Base-by-base conservation (phyloP, 2,888 invertebrate genomes). In the Eueremaeus valkanovi region DNA sequence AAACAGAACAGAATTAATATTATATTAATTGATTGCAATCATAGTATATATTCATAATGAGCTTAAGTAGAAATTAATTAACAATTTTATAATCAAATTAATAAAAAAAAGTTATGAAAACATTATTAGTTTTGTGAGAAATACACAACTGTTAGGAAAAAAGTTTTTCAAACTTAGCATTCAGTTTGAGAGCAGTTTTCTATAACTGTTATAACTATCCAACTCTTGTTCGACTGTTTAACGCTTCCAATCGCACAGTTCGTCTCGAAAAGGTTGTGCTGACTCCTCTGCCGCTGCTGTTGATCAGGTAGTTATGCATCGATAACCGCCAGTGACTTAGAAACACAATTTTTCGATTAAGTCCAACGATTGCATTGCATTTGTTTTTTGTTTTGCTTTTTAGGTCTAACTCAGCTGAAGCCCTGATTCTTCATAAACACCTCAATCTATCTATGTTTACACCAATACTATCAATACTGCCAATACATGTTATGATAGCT, bases 291-390 rank as follows among this genome's bases (percentile, higher is more conserved):
- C 55, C 27, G 55, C 9, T 3, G 24, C 29, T 58, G 21, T 51
- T 29, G 58, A 29, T 31, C 58, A 58, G 31, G 58, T 58, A 58
- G 58, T 70, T 70, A 70, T 70, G 70, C 70, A 70, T 70, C 70
- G 70, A 70, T 70, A 70, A 40, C 70, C 45, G 70, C 27, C 70
- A 27, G 42, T 70, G 70, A 70, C 70, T 70, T 70, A 70, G 42
- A 70, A 70, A 70, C 70, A 70, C 70, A 27, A 27, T 45, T 70
- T 36, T 3, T 70, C 0, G 21, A 42, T 70, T 21, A 42, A 36
- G 29, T 66, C 24, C 36, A 66, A 66, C 66, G 66, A 66, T 33
- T 63, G 6, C 6, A 36, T 36, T 36, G 36, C 36, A 36, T 36
- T 8, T 36, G 36, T 36, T 8, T 11, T 36, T 8, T 36, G n/a